phyloP scores from a whole-genome alignment of 1,140 invertebrate species.

The Sycophaga agraensis region DNA sequence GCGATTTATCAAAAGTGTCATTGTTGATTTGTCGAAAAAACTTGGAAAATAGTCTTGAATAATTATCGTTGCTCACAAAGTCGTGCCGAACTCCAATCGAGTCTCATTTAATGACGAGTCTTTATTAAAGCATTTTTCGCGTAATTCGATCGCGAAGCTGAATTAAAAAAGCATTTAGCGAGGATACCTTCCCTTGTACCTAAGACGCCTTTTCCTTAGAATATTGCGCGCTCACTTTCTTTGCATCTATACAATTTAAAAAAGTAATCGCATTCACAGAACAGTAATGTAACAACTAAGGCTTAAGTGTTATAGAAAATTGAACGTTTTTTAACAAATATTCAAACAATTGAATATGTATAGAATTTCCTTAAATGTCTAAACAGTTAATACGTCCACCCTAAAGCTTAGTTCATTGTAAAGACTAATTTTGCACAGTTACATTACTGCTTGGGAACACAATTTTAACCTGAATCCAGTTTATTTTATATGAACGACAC shows the following conservation, averaged over 20 bases:
- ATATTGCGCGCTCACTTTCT: background rate
- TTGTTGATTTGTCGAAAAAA: background rate
- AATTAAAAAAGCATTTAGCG: conserved; percentile 22
- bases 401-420: background rate
- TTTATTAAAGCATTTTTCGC: conserved; percentile 11
- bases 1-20: too few relatives aligned
- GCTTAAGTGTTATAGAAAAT: background rate
- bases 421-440: background rate
- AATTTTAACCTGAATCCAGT: background rate
- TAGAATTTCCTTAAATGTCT: too few relatives aligned
- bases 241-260: background rate
- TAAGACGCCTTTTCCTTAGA: background rate
- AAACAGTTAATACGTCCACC: too few relatives aligned
- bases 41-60: conserved; percentile 7
- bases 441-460: background rate
- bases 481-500: background rate
- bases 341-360: too few relatives aligned
- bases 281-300: conserved; percentile 8
- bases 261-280: background rate
- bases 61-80: conserved; percentile 1
- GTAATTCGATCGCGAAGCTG: conserved; percentile 12
- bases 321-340: background rate
- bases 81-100: background rate
- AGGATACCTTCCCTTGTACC: conserved; percentile 16
- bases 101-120: conserved; percentile 17